Percentiles rank a stretch among this genome's conserved stretches.
Conservation (phyloP, 1,140 invertebrate species). For the Lasioglossum baleicum region DNA sequence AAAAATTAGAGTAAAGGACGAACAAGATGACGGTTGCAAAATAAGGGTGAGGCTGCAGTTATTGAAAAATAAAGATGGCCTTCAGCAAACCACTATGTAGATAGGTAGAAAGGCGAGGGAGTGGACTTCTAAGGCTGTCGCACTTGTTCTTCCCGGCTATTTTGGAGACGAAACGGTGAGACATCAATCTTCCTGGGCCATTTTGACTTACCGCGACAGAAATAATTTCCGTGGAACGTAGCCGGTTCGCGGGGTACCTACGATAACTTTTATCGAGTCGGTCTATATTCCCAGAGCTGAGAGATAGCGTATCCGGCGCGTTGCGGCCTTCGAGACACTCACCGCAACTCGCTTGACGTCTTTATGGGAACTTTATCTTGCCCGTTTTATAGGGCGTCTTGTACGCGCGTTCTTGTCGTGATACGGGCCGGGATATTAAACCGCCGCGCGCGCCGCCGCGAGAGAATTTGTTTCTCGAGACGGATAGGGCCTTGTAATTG, state of each 20-base stretch:
- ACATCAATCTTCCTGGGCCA: not conserved
- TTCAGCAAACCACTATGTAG: too few relatives aligned
- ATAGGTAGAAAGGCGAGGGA: too few relatives aligned
- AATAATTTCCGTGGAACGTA: constrained; percentile 3
- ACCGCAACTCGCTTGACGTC: not conserved
- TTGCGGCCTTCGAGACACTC: not conserved
- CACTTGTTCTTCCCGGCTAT: not conserved
- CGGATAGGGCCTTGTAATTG: not conserved
- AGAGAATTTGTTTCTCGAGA: not conserved
- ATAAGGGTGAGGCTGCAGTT: too few relatives aligned
- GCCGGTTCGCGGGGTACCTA: not conserved
- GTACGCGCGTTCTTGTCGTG: constrained; percentile 20
- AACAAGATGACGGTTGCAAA: too few relatives aligned
- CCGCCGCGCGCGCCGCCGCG: not conserved
- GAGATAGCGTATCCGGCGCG: not conserved
- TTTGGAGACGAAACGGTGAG: not conserved
- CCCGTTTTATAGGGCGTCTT: constrained; percentile 6
- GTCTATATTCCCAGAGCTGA: not conserved
- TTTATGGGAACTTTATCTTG: constrained; percentile 31
- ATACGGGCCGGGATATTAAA: constrained; percentile 17
- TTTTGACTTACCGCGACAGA: not conserved
- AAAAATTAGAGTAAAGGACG: too few relatives aligned
- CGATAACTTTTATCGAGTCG: not conserved
- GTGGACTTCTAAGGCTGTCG: too few relatives aligned
- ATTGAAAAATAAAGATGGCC: too few relatives aligned